phyloP scores from a whole-genome alignment of 2,797 vertebrate species.

The Coregonus ussuriensis region DNA sequence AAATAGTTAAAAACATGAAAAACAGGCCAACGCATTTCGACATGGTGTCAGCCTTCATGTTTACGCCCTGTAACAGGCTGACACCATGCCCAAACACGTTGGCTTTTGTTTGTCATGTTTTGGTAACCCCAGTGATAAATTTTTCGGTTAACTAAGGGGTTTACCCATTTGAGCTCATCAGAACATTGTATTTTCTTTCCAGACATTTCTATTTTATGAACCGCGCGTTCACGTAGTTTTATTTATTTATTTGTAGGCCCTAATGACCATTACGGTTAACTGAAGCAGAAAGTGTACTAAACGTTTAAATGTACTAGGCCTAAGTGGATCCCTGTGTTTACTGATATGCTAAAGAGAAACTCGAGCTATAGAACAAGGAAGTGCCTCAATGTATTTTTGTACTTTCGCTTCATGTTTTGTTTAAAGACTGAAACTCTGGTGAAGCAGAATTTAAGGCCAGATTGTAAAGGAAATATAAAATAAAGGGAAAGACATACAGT shows the following conservation, averaged over 20 bases:
- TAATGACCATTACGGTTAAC: neutral
- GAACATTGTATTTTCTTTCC: too few species aligned
- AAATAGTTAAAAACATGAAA: too few species aligned
- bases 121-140: too few species aligned
- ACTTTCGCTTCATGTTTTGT: conserved; percentile 64
- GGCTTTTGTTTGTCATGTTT: too few species aligned
- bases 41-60: too few species aligned
- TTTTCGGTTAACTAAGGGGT: too few species aligned
- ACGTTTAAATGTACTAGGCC: neutral
- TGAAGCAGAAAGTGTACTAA: neutral
- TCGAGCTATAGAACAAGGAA: conserved; percentile 31
- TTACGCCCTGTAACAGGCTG: too few species aligned
- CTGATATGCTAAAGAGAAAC: conserved; percentile 23
- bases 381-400: conserved; percentile 36
- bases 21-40: too few species aligned
- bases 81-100: too few species aligned
- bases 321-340: neutral
- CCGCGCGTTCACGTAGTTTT: neutral
- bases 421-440: conserved; percentile 2
- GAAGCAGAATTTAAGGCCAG: neutral
- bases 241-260: neutral
- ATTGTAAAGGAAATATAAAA: neutral
- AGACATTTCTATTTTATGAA: neutral
- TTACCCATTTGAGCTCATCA: too few species aligned
- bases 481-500: neutral